Evolutionary conservation across 2,797 vertebrate species (phyloP), one percentile per base, ranked within the genome.

Genomic region (Harpagifer antarcticus): DNA sequence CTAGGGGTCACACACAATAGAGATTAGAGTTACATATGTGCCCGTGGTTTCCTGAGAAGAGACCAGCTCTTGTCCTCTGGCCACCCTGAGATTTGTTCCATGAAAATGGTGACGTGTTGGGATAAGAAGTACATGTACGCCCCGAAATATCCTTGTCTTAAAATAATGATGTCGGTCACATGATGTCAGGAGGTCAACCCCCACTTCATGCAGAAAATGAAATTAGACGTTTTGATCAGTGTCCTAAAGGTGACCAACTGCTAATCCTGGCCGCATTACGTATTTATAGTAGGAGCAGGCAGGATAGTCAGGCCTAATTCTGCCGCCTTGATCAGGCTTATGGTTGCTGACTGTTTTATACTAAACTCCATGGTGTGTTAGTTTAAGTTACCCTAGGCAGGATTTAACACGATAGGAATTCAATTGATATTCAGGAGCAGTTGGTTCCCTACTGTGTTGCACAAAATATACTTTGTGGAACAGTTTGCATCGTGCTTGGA

Each of bases 301-400:
- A 50, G 73, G 86, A 82, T 82, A 82, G 64, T 60, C 40, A 1
- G n/a, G 61, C 76, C 27, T 91, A 89, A 86, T 90, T 80, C 67
- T 58, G 69, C 47, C 7, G 27, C 43, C 33, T 58, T 76, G 71
- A 90, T 88, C 78, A 75, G 85, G 84, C 70, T 90, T 86, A 86
- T 2, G 43, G 16, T 72, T 75, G n/a, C 47, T 45, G 45, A 31
- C 52, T 70, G 59, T 76, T 81, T 82, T 60, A 73, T 63, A 66
- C 80, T 67, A 74, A 82, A 75, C 62, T 65, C 50, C 5, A 47
- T 60, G 58, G 60, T 27, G 40, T 82, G 59, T 83, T 59, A 64
- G 47, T 64, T 60, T 17, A 54, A 74, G 44, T 74, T 73, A 76
- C 44, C 42, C 1, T 20, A 66, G 62, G 75, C 71, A 57, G 56